Percentiles rank a stretch among this genome's conserved stretches.
These are phyloP conservation scores for Drosophila equinoxialis DNA, from an alignment of 1,140 invertebrate genomes.

Conservation along the genomic window DNA sequence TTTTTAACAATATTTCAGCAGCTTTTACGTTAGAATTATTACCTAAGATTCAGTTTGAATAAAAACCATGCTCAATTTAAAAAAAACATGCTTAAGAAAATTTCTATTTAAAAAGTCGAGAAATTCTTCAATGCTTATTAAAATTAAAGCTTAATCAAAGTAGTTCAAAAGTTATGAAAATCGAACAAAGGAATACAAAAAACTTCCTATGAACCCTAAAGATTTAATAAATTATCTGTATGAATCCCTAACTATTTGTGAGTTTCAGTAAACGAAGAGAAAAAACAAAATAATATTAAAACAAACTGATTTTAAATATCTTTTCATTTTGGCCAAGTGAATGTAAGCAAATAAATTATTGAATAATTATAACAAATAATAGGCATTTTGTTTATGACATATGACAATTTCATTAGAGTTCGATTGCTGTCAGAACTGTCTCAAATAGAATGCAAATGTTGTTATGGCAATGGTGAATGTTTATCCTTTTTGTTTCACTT, in stretches of 20 bases:
- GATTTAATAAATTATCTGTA: slow-evolving; percentile 3
- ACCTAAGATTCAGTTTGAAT: too few relatives aligned
- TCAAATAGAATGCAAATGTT: slow-evolving; percentile 37
- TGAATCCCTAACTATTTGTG: slow-evolving; percentile 6
- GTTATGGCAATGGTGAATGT: slow-evolving; percentile 31
- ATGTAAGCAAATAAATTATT: slow-evolving; percentile 49
- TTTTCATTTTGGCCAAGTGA: slow-evolving; percentile 34
- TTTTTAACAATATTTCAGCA: too few relatives aligned
- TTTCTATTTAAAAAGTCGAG: background rate
- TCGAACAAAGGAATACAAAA: background rate
- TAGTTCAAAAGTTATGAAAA: background rate
- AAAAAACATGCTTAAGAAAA: slow-evolving; percentile 29
- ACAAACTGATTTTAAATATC: slow-evolving; percentile 25
- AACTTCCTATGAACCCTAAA: slow-evolving; percentile 23
- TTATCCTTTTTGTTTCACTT: slow-evolving; percentile 26
- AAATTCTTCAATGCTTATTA: background rate
- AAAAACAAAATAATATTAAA: background rate
- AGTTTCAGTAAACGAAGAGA: background rate
- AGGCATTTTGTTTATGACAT: slow-evolving; percentile 48
- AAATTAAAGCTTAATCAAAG: background rate
- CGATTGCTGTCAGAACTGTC: slow-evolving; percentile 26
- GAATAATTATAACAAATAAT: slow-evolving; percentile 65
- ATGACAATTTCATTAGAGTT: slow-evolving; percentile 47
- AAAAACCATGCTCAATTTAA: background rate
- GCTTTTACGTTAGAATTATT: too few relatives aligned